Evolutionary conservation across 2,888 invertebrate species (phyloP).

Genomic region (Fragum whitleyi): DNA sequence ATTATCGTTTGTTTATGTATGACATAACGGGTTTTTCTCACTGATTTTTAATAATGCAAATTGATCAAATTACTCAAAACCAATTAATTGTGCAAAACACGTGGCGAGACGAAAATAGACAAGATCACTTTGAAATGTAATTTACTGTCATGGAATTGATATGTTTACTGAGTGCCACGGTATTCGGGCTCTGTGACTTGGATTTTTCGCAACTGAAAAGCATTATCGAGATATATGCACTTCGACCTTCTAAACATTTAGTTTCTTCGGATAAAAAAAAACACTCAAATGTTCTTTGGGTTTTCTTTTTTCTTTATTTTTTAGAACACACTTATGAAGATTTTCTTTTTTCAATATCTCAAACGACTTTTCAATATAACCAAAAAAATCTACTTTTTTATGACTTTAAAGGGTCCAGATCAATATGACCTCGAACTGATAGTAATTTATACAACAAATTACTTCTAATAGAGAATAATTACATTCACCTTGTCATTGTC

Average conservation of each 20-base stretch:
- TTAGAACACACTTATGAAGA: too few species aligned
- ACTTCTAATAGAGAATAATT: background rate
- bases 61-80: slow-evolving; percentile 17
- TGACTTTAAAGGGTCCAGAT: background rate
- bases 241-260: too few species aligned
- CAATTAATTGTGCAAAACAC: slow-evolving; percentile 1
- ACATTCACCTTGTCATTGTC: background rate
- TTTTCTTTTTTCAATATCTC: too few species aligned
- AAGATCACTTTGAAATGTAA: background rate
- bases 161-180: too few species aligned
- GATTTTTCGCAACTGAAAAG: too few species aligned
- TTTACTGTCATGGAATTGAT: background rate
- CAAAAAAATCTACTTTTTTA: too few species aligned
- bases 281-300: too few species aligned
- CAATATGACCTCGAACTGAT: background rate
- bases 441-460: background rate
- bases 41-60: slow-evolving; percentile 18
- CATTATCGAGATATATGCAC: too few species aligned
- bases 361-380: too few species aligned
- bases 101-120: slow-evolving; percentile 4
- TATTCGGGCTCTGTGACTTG: too few species aligned
- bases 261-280: too few species aligned
- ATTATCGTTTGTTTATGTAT: slow-evolving; percentile 22
- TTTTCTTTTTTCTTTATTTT: too few species aligned
- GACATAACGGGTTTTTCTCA: background rate